Conservation (phyloP, 2,113 vertebrate species). For the Corydoras maculifer region DNA sequence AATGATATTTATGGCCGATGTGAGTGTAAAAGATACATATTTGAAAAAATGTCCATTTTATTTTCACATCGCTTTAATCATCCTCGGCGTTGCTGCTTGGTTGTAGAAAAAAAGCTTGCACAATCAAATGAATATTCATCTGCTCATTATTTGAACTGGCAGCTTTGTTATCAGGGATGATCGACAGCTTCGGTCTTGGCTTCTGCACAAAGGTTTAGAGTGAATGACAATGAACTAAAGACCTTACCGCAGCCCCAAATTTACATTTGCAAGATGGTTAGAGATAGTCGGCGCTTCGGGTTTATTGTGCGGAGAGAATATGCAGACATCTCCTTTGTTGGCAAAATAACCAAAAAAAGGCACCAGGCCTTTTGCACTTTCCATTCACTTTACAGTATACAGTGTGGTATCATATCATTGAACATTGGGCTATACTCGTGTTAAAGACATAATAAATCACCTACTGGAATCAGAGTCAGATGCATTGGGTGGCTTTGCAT, state of each 20-base stretch:
- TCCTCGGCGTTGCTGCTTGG: background rate
- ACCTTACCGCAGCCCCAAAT: slow-evolving; percentile 1
- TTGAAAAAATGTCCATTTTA: background rate
- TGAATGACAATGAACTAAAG: slow-evolving; percentile 7
- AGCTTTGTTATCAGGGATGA: slow-evolving; percentile 20
- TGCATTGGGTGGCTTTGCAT: too few relatives aligned
- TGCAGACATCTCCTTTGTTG: too few relatives aligned
- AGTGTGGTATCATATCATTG: too few relatives aligned
- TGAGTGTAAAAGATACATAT: background rate
- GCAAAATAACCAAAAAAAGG: too few relatives aligned
- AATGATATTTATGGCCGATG: too few relatives aligned
- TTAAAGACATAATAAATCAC: too few relatives aligned
- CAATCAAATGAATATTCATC: slow-evolving; percentile 14
- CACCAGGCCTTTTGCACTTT: too few relatives aligned
- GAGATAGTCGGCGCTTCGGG: background rate
- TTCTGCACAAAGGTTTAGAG: background rate
- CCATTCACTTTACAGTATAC: too few relatives aligned
- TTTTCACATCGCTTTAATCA: background rate
- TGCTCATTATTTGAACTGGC: slow-evolving; percentile 11
- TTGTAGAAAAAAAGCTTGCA: background rate
- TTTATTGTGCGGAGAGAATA: too few relatives aligned
- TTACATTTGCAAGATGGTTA: background rate
- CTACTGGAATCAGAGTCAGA: too few relatives aligned
- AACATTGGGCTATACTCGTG: too few relatives aligned
- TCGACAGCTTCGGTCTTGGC: slow-evolving; percentile 7